Evolutionary conservation across 2,113 vertebrate species (phyloP), one percentile per base, ranked within the genome.

Genomic region (Pelmatolapia mariae): DNA sequence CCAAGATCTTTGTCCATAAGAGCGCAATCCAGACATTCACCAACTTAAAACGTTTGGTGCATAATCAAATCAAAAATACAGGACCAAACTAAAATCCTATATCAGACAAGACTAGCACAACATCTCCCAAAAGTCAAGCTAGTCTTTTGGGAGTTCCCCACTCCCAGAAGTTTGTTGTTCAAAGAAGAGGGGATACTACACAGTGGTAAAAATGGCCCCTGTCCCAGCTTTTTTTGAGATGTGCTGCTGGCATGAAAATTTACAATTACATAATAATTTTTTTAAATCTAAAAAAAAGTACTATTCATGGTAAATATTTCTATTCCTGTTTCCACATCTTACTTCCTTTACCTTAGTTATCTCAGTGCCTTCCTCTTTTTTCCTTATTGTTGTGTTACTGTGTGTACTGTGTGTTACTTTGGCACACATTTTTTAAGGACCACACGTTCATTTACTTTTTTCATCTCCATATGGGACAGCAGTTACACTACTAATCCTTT

Each of bases 121-220:
- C 61, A 22, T 68, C 63, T 40, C 19, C 33, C 63, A 38, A 13
- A 5, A 38, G 63, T 40, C 33, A 38, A 68, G 63, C 33, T 68
- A 22, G 33, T 68, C 0, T 40, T 38, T 0, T 68, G 33, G 63
- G 33, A 40, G 0, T 40, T 22, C 33, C 33, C 33, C 19, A 38
- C 19, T 68, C 63, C 3, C 19, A 19, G 31, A 2, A 29, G 59
- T 61, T 63, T 63, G 4, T 2, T 31, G 57, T 61, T 1, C 56
- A 59, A 31, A 63, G 29, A 63, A 36, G 31, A 38, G 0, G 6
- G 61, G 33, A 68, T 36, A n/a, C 22, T 0, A 68, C 63, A 68
- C 19, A 13, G 61, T 5, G 61, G 61, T 22, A 66, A 63, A 13
- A 0, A 66, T 1, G 59, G 10, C 18, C 1, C 18, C 59, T 0